A percentile compares a stretch with the other conserved stretches of the same genome.
phyloP scores from a whole-genome alignment of 2,888 invertebrate genomes.

The Bhutanitis thaidina region DNA sequence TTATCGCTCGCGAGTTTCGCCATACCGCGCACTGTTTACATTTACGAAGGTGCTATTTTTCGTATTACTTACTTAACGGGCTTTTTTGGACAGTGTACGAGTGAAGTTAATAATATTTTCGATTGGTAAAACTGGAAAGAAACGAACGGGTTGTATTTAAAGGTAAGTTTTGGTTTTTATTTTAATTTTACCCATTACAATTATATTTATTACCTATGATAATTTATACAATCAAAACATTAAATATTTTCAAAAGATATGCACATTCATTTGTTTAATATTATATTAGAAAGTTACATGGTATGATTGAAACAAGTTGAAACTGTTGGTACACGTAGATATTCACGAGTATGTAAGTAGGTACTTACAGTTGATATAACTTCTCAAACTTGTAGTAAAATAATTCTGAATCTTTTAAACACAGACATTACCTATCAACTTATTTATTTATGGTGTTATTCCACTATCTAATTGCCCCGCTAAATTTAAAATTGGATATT shows the following conservation, averaged over 20 bases:
- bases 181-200: not conserved
- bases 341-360: constrained; percentile 55
- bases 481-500: too few relatives aligned
- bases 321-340: constrained; percentile 51
- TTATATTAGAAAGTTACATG: constrained; percentile 73
- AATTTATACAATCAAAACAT: constrained; percentile 19
- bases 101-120: constrained; percentile 63
- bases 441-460: not conserved
- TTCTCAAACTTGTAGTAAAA: constrained; percentile 57
- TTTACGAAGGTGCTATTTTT: constrained; percentile 45
- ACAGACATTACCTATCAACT: constrained; percentile 1
- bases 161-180: constrained; percentile 47
- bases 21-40: constrained; percentile 37
- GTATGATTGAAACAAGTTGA: constrained; percentile 69
- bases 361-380: constrained; percentile 66
- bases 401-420: constrained; percentile 35
- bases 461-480: not conserved
- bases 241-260: constrained; percentile 16
- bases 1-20: constrained; percentile 39
- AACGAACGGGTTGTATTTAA: constrained; percentile 52
- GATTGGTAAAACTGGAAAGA: constrained; percentile 45
- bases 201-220: constrained; percentile 11
- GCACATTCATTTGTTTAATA: constrained; percentile 32
- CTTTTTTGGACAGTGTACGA: constrained; percentile 50
- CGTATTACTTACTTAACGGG: constrained; percentile 35